Evolutionary conservation across 2,113 vertebrate genomes (phyloP), one percentile per base, ranked within the genome.

Genomic region (Neolamprologus toae): DNA sequence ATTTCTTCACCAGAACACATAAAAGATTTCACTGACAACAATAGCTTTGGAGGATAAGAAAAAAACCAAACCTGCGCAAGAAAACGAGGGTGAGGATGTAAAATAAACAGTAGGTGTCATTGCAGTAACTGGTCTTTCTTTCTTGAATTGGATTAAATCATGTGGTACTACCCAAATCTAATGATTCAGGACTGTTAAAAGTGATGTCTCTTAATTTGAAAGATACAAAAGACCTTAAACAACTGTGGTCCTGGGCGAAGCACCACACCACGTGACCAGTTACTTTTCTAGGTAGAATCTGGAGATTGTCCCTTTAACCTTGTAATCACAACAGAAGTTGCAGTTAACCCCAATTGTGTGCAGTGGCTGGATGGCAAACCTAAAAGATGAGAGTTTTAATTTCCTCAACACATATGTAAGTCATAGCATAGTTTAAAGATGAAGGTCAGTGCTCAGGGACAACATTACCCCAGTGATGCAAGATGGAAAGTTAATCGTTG

Each of bases 381-480:
- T 5, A 63, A 66, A 84, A 51, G 17, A 86, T 33, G 40, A 59
- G 66, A 82, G 83, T 78, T 81, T 61, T 47, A 73, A 28, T 73
- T 85, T 86, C 76, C 53, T 88, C 23, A 33, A 54, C 66, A 87
- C 42, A 85, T 59, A 45, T 68, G 17, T 82, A 51, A 53, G 37
- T 83, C 49, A 55, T 42, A 23, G 71, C 47, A 33, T 83, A 83
- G 28, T 83, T 86, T 54, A 81, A 66, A 92, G 61, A 85, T 76
- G 85, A 86, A 92, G 91, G 87, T 93, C 87, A 80, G 66, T 88
- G 88, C 94, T 94, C 93, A 94, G 94, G 93, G 92, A 94, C 91
- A 88, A 71, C 79, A 73, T 90, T 68, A 91, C 79, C 57, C 59
- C 84, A 90, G 79, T 87, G 87, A 93, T 93, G 92, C 89, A 94